These are phyloP conservation scores for Agriopis leucophaearia DNA, from an alignment of 2,888 invertebrate species.

Conservation along the genomic window DNA sequence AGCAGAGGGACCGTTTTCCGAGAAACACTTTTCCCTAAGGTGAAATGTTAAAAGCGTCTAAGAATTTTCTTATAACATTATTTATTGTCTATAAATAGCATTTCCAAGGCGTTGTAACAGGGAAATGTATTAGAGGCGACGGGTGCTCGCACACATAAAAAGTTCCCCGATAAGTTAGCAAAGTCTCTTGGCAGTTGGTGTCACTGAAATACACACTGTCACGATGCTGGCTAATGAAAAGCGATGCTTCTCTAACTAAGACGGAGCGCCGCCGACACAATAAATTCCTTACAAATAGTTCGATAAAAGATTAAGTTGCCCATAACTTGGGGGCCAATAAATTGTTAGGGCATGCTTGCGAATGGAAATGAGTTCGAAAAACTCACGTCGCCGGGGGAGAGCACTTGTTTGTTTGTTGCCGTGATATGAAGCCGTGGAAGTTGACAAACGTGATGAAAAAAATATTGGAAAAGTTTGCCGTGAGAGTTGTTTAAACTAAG, in stretches of 20 bases:
- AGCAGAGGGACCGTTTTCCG: conserved; percentile 12
- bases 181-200: conserved; percentile 57
- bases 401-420: conserved; percentile 78
- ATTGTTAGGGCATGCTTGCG: conserved; percentile 63
- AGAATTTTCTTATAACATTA: conserved; percentile 39
- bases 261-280: conserved; percentile 60
- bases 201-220: conserved; percentile 62
- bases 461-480: conserved; percentile 79
- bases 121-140: conserved; percentile 46
- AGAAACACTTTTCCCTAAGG: conserved; percentile 27
- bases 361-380: conserved; percentile 76
- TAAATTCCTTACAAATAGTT: conserved; percentile 45
- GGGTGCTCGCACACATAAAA: conserved; percentile 53
- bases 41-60: conserved; percentile 33
- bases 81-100: conserved; percentile 40
- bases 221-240: conserved; percentile 71
- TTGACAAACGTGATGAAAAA: conserved; percentile 79
- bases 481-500: conserved; percentile 62
- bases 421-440: conserved; percentile 65
- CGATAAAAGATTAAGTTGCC: conserved; percentile 59
- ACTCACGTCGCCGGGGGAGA: conserved; percentile 66
- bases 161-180: conserved; percentile 59
- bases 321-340: conserved; percentile 63
- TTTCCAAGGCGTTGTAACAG: conserved; percentile 38
- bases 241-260: conserved; percentile 74